phyloP scores from a whole-genome alignment of 30 jellyfish, hydroid and myxozoan genomes.

The Aurelia sp. region DNA sequence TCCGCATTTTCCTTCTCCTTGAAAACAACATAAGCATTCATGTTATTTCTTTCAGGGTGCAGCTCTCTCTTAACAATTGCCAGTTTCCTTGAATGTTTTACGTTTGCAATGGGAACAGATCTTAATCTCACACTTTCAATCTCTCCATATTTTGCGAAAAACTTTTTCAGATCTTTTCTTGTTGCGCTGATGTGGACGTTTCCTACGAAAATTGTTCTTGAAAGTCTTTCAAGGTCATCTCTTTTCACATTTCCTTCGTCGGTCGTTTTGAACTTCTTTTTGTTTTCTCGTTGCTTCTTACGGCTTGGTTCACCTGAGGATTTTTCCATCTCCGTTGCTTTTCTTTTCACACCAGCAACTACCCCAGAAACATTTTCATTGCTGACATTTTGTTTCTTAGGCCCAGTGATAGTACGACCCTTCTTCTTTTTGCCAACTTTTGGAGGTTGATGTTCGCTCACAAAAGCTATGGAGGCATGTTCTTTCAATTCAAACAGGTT shows the following conservation, averaged over 20 bases:
- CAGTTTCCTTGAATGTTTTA: slow-evolving; percentile 36
- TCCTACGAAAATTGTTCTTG: slow-evolving; percentile 93
- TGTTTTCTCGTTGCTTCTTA: slow-evolving; percentile 45
- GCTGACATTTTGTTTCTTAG: neutral
- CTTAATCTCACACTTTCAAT: slow-evolving; percentile 81
- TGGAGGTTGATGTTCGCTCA: neutral
- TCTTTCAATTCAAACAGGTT: slow-evolving; percentile 10
- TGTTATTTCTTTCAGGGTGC: slow-evolving; percentile 84
- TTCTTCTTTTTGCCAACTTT: neutral
- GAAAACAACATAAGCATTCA: slow-evolving; percentile 93
- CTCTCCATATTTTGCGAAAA: slow-evolving; percentile 69
- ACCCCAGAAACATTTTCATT: neutral
- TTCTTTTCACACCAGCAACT: slow-evolving; percentile 4
- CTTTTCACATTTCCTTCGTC: neutral
- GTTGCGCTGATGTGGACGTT: slow-evolving; percentile 73
- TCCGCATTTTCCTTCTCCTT: slow-evolving; percentile 58
- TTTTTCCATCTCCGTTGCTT: neutral
- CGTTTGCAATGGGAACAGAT: slow-evolving; percentile 77
- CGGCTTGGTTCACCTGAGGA: slow-evolving; percentile 29
- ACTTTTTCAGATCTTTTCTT: slow-evolving; percentile 75
- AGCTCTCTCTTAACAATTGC: slow-evolving; percentile 46
- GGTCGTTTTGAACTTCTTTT: slow-evolving; percentile 22
- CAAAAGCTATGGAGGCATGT: neutral
- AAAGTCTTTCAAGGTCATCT: slow-evolving; percentile 70
- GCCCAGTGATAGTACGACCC: too few relatives aligned